Percentiles rank a stretch among this genome's conserved stretches.
Evolutionary conservation across 2,113 vertebrate genomes (phyloP).

Genomic region (Clarias gariepinus): DNA sequence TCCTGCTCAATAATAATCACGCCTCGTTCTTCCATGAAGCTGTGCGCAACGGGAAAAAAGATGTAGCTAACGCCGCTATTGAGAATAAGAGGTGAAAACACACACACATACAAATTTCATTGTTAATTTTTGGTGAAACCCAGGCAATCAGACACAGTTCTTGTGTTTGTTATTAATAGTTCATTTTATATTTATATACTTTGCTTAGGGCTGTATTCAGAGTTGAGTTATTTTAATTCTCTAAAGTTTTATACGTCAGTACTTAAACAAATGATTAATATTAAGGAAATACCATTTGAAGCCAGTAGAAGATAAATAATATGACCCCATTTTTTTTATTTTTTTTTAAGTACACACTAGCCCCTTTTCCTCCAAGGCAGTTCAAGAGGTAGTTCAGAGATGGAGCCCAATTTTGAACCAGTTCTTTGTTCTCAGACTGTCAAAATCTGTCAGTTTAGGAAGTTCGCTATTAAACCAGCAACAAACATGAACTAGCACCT

Average conservation of each 20-base stretch:
- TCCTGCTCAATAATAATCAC: constrained; percentile 82
- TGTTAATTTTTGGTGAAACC: neutral
- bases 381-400: too few relatives aligned
- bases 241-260: neutral
- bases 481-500: too few relatives aligned
- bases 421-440: too few relatives aligned
- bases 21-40: constrained; percentile 91
- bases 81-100: constrained; percentile 79
- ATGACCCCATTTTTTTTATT: neutral
- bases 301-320: too few relatives aligned
- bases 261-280: neutral
- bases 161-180: neutral
- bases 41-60: constrained; percentile 82
- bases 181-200: neutral
- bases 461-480: too few relatives aligned
- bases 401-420: too few relatives aligned
- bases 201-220: neutral
- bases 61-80: constrained; percentile 82
- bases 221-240: neutral
- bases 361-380: too few relatives aligned
- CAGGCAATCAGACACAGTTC: neutral
- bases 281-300: too few relatives aligned
- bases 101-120: neutral
- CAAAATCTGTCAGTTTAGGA: too few relatives aligned
- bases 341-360: neutral